These are phyloP conservation scores for Trachelus iudaicus DNA, from an alignment of 2,888 invertebrate genomes.

Conservation along the genomic window DNA sequence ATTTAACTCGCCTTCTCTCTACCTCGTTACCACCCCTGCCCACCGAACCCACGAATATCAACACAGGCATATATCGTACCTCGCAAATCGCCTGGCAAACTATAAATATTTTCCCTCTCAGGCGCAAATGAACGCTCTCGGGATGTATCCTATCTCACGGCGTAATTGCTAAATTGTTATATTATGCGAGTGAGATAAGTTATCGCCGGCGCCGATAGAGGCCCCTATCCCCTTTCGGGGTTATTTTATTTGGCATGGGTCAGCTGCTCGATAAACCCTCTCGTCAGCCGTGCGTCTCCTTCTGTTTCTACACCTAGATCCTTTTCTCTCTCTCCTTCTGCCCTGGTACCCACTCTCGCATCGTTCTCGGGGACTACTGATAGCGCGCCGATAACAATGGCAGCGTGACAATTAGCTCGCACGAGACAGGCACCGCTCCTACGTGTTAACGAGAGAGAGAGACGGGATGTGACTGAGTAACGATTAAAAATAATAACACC, in stretches of 20 bases:
- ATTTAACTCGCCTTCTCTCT: constrained; percentile 9
- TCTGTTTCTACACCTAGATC: too few species aligned
- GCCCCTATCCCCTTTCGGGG: constrained; percentile 21
- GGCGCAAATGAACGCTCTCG: constrained; percentile 1
- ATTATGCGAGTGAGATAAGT: constrained; percentile 28
- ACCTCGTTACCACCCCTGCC: neutral
- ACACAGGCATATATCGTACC: too few species aligned
- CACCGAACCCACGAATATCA: neutral
- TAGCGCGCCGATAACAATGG: too few species aligned
- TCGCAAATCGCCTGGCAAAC: neutral
- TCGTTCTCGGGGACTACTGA: too few species aligned
- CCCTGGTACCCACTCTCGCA: too few species aligned
- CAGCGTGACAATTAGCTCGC: too few species aligned
- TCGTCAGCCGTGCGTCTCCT: too few species aligned
- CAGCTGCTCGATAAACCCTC: constrained; percentile 20
- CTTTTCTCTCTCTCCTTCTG: too few species aligned
- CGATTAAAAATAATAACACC: too few species aligned
- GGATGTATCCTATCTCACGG: constrained; percentile 6
- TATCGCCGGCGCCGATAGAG: constrained; percentile 27
- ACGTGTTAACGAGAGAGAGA: too few species aligned
- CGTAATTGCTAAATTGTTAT: constrained; percentile 39
- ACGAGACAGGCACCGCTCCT: too few species aligned
- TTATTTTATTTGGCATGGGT: constrained; percentile 42
- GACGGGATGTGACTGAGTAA: too few species aligned
- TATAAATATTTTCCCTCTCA: constrained; percentile 17